Percentiles rank a stretch among this genome's conserved stretches.
These are phyloP conservation scores for Drosophila mulleri DNA, from an alignment of 2,888 invertebrate species.

Conservation along the genomic window DNA sequence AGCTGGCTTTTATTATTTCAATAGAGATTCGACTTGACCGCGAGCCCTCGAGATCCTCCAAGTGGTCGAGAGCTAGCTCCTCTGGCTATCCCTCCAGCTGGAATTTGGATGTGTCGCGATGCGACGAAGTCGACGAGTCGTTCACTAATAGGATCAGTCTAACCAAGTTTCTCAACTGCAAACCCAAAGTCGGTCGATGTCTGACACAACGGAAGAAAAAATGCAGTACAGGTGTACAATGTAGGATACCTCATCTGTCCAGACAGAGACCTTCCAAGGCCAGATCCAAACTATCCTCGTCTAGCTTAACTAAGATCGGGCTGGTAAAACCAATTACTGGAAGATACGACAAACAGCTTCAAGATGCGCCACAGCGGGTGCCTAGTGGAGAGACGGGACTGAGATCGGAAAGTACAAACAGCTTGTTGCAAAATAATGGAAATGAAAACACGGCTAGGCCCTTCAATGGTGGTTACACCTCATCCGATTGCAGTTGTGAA, in stretches of 20 bases:
- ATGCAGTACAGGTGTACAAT: conserved; percentile 24
- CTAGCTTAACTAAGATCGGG: too few species aligned
- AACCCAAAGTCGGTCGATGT: conserved; percentile 27
- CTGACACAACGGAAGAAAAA: conserved; percentile 3
- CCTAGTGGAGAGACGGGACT: conserved; percentile 6
- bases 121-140: background rate
- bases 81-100: conserved; percentile 60
- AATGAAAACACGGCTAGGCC: fast-evolving
- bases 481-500: conserved; percentile 35
- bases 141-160: conserved; percentile 1
- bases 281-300: background rate
- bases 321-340: background rate
- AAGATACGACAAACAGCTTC: background rate
- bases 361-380: background rate
- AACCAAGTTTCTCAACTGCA: conserved; percentile 34
- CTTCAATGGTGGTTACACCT: conserved; percentile 43
- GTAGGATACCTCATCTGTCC: background rate
- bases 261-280: background rate
- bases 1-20: background rate
- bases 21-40: background rate
- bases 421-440: background rate
- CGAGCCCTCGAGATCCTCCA: background rate
- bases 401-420: background rate
- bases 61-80: conserved; percentile 37
- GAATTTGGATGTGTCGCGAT: conserved; percentile 20